Conservation (phyloP, 2,113 vertebrate genomes). For the Indri indri region DNA sequence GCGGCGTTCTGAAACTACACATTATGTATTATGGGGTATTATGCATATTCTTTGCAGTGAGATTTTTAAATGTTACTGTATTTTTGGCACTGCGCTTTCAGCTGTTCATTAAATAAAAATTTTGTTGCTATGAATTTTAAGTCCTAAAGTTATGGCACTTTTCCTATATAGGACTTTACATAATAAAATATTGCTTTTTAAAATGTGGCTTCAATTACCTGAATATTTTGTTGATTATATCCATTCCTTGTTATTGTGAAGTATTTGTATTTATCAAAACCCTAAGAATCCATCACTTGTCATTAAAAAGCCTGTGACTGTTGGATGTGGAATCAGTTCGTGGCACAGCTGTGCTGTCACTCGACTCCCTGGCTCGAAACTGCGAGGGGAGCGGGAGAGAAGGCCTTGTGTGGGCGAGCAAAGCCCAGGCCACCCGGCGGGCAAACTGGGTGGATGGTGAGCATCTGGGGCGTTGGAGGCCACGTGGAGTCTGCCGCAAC, state of each 20-base stretch:
- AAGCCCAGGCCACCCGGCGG: too few relatives aligned
- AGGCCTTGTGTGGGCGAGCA: too few relatives aligned
- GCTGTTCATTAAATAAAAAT: slow-evolving; percentile 69
- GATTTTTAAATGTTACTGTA: slow-evolving; percentile 64
- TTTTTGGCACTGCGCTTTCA: slow-evolving; percentile 74
- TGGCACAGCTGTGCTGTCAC: neutral
- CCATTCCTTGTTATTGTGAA: neutral
- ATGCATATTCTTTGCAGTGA: slow-evolving; percentile 47
- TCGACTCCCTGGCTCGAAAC: neutral
- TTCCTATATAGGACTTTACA: slow-evolving; percentile 63
- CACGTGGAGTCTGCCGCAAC: neutral
- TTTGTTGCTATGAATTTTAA: slow-evolving; percentile 64
- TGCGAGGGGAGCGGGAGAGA: too few relatives aligned
- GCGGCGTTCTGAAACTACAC: slow-evolving; percentile 35
- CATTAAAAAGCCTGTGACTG: neutral
- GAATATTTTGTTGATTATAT: neutral
- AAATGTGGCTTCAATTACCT: neutral
- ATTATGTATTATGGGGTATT: neutral
- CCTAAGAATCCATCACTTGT: neutral
- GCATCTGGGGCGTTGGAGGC: neutral
- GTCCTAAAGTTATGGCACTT: slow-evolving; percentile 64
- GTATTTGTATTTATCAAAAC: neutral
- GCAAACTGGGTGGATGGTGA: neutral
- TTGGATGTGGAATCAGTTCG: too few relatives aligned
- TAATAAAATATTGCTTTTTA: slow-evolving; percentile 60